A percentile compares a stretch with the other conserved stretches of the same genome.
Conservation (phyloP, 2,113 vertebrate species). For the Corythoichthys haematopterus region DNA sequence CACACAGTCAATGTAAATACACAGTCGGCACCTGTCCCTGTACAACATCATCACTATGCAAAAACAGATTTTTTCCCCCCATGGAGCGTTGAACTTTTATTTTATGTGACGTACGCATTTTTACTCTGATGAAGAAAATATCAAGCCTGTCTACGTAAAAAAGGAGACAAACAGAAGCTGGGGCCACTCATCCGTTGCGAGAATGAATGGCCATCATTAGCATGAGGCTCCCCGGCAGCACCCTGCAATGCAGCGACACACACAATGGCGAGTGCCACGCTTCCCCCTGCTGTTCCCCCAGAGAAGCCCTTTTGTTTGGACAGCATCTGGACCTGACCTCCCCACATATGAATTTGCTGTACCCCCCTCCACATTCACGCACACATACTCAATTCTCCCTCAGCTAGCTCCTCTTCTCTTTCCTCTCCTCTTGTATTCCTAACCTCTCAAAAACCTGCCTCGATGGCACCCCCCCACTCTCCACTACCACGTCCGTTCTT, state of each 20-base stretch:
- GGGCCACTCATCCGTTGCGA: conserved; percentile 72
- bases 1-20: conserved; percentile 29
- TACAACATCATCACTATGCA: conserved; percentile 39
- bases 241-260: conserved; percentile 92
- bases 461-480: conserved; percentile 45
- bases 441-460: conserved; percentile 50
- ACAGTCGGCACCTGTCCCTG: conserved; percentile 50
- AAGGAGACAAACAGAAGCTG: conserved; percentile 59
- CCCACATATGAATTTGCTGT: conserved; percentile 80
- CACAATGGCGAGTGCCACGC: conserved; percentile 85
- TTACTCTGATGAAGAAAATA: conserved; percentile 36
- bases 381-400: conserved; percentile 9
- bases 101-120: conserved; percentile 21
- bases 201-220: conserved; percentile 91
- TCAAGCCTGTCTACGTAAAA: conserved; percentile 43
- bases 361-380: conserved; percentile 16
- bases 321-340: conserved; percentile 88
- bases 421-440: conserved; percentile 56
- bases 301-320: conserved; percentile 89
- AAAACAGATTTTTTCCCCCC: conserved; percentile 46
- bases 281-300: conserved; percentile 82
- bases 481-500: conserved; percentile 57
- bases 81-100: conserved; percentile 16
- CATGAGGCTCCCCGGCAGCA: conserved; percentile 83
- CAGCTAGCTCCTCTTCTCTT: conserved; percentile 29